phyloP scores from a whole-genome alignment of 2,888 invertebrate species.

The Thecocarcelia acutangulata region DNA sequence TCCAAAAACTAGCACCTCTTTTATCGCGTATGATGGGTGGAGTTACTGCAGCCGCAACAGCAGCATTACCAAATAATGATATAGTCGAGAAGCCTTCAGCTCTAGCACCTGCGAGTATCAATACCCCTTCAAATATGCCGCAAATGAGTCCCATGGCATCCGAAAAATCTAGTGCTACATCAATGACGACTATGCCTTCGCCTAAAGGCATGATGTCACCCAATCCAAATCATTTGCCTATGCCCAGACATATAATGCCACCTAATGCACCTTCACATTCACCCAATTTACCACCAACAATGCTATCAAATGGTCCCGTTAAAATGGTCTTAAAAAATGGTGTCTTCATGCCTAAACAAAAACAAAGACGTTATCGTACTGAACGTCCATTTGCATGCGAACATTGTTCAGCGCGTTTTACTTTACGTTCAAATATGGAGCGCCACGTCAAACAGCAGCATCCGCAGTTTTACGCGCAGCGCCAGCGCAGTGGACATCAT shows the following conservation, averaged over 20 bases:
- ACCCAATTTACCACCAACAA: slow-evolving; percentile 71
- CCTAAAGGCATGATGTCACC: slow-evolving; percentile 61
- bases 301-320: slow-evolving; percentile 83
- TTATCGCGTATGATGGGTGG: slow-evolving; percentile 81
- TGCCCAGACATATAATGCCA: slow-evolving; percentile 71
- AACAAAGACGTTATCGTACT: slow-evolving; percentile 93
- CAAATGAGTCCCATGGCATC: slow-evolving; percentile 70
- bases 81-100: slow-evolving; percentile 52
- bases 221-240: slow-evolving; percentile 71
- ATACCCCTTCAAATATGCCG: slow-evolving; percentile 53
- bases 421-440: slow-evolving; percentile 96
- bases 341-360: slow-evolving; percentile 94
- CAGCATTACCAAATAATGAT: slow-evolving; percentile 51
- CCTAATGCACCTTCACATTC: slow-evolving; percentile 58
- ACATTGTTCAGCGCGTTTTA: slow-evolving; percentile 94
- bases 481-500: slow-evolving; percentile 85
- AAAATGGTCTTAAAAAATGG: slow-evolving; percentile 96
- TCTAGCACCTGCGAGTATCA: slow-evolving; percentile 37
- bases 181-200: slow-evolving; percentile 70
- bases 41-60: slow-evolving; percentile 28
- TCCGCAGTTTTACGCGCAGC: slow-evolving; percentile 93
- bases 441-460: slow-evolving; percentile 96
- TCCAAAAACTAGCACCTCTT: slow-evolving; percentile 83
- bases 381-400: slow-evolving; percentile 95
- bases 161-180: slow-evolving; percentile 67